Evolutionary conservation across 2,113 vertebrate genomes (phyloP).

Genomic region (Plecotus auritus): DNA sequence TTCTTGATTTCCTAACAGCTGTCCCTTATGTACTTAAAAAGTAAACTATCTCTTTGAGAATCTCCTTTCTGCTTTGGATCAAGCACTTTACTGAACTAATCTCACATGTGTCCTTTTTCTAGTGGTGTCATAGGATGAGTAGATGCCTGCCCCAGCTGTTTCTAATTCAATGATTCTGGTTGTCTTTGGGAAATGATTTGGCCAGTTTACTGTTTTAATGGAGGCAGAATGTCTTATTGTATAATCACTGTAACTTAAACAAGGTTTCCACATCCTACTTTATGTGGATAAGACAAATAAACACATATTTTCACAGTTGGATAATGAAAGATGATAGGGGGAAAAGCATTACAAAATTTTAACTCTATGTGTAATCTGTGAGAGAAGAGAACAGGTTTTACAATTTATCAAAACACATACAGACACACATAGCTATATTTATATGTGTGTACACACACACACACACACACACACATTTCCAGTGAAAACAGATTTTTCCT

Average conservation of each 20-base stretch:
- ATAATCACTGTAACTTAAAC: constrained; percentile 16
- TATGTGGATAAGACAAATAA: background rate
- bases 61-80: background rate
- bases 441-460: background rate
- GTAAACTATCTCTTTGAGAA: background rate
- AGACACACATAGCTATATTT: background rate
- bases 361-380: background rate
- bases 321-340: background rate
- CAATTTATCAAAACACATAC: background rate
- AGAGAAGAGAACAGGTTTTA: background rate
- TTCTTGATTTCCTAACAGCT: background rate
- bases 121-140: background rate
- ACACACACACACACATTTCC: background rate
- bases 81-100: background rate
- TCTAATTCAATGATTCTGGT: constrained; percentile 15
- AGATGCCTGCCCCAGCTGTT: background rate
- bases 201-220: background rate
- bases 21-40: background rate
- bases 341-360: background rate
- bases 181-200: constrained; percentile 10
- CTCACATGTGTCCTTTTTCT: background rate
- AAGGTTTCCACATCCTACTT: background rate
- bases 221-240: constrained; percentile 1
- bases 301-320: background rate
- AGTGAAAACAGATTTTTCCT: background rate